Evolutionary conservation across 2,113 vertebrate genomes (phyloP).

Genomic region (Oryzias javanicus): DNA sequence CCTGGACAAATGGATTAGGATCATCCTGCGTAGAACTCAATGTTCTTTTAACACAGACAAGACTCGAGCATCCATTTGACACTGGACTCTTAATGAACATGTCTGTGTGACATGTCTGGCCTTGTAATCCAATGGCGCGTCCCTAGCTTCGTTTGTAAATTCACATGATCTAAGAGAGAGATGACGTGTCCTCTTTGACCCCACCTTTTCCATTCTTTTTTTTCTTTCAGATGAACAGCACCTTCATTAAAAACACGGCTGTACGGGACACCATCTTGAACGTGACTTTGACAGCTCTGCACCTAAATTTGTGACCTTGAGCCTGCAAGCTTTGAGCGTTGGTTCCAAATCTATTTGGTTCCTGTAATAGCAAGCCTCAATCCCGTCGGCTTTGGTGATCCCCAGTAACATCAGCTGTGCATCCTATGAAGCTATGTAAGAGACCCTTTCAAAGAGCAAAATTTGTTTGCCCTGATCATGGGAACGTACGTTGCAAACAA

Average conservation of each 20-base stretch:
- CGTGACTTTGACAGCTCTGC: constrained; percentile 43
- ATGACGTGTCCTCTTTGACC: neutral
- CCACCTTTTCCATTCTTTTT: neutral
- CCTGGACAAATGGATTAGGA: neutral
- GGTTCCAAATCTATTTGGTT: constrained; percentile 50
- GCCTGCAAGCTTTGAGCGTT: constrained; percentile 34
- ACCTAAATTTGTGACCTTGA: constrained; percentile 21
- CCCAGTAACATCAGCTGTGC: constrained; percentile 55
- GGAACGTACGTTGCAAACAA: no score
- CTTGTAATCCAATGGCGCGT: neutral
- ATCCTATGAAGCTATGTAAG: constrained; percentile 50
- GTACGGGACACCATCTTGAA: constrained; percentile 36
- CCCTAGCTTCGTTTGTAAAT: neutral
- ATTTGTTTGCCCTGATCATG: neutral
- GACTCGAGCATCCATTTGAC: no score
- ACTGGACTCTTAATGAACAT: no score
- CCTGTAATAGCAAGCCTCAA: constrained; percentile 40
- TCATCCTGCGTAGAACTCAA: constrained; percentile 4
- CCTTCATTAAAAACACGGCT: constrained; percentile 7
- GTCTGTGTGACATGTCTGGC: neutral
- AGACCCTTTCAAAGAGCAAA: neutral
- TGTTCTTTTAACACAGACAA: neutral
- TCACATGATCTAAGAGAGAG: neutral
- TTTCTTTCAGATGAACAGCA: constrained; percentile 33
- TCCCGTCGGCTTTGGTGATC: constrained; percentile 28